Base-by-base conservation (phyloP, 1,140 invertebrate genomes). In the Pseudachorutes palmiensis region DNA sequence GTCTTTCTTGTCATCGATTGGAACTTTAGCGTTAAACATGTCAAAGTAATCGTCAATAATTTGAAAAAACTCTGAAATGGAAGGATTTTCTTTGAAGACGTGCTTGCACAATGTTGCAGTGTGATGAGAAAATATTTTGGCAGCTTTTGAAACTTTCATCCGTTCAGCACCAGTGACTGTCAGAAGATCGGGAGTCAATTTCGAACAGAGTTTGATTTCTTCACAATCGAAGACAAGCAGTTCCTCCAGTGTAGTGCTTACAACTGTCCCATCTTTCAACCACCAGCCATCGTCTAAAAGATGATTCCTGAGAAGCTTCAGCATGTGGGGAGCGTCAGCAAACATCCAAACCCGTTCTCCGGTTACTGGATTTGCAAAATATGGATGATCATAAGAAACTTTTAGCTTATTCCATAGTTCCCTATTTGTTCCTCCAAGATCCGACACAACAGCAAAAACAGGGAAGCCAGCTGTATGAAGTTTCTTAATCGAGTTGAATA, bases 241-340 rank as follows among this genome's bases (percentile, higher is more conserved):
- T 33, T 57, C 16, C 62, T 55, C 12, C 5, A 55, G 12, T 5
- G 24, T 26, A 24, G 69, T 70, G 12, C 41, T 33, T 22, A 72
- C 70, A 0, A 65, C 51, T n/a, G 28, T 68, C 29, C 68, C 70
- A 57, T 49, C 33, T 24, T 48, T 29, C 26, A 73, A 24, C 1
- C 49, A 24, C 1, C 65, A 29, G 5, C 71, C 72, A 12, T 66
- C 51, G 33, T 74, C 73, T 1, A 74, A 0, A 12, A 71, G 36
- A 48, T 72, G 64, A 41, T 74, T 74, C n/a, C 70, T 14, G 3
- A 69, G 14, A 1, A 72, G 36, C 62, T 74, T 74, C 0, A 74
- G 16, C 1, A 71, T 22, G 60, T 74, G 73, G 0, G 72, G 72
- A 29, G 63, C 65, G 60, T 74, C 73, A 2, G 72, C 61, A 59